Evolutionary conservation across 2,888 invertebrate species (phyloP).

Genomic region (Tenodera sinensis): DNA sequence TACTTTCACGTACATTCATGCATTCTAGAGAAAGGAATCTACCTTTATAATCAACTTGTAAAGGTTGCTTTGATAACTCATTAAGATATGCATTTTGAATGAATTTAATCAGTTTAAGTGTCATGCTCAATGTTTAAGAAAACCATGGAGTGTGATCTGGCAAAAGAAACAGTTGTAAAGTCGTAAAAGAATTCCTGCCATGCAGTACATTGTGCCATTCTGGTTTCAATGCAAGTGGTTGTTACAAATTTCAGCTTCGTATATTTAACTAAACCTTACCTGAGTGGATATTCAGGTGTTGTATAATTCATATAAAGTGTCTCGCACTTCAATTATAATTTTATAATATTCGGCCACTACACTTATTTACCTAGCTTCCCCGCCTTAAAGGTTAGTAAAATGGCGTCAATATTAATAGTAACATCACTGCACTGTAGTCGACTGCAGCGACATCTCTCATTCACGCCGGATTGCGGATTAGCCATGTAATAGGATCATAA

Average conservation of each 20-base stretch:
- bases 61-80: not conserved
- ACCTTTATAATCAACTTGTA: not conserved
- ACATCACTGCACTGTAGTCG: slow-evolving; percentile 16
- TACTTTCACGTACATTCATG: not conserved
- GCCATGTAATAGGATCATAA: not conserved
- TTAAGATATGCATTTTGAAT: not conserved
- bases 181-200: not conserved
- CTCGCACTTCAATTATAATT: not conserved
- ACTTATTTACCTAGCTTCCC: slow-evolving; percentile 24
- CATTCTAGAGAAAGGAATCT: not conserved
- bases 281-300: not conserved
- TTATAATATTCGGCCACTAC: not conserved
- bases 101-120: not conserved
- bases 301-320: not conserved
- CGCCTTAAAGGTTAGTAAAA: slow-evolving; percentile 35
- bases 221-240: not conserved
- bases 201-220: not conserved
- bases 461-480: not conserved
- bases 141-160: not conserved
- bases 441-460: slow-evolving; percentile 28
- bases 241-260: not conserved
- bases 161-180: not conserved
- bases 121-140: not conserved
- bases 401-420: slow-evolving; percentile 32
- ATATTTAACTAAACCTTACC: not conserved